Base-by-base conservation (phyloP, 2,797 vertebrate genomes). In the Toxotes lorentzi region DNA sequence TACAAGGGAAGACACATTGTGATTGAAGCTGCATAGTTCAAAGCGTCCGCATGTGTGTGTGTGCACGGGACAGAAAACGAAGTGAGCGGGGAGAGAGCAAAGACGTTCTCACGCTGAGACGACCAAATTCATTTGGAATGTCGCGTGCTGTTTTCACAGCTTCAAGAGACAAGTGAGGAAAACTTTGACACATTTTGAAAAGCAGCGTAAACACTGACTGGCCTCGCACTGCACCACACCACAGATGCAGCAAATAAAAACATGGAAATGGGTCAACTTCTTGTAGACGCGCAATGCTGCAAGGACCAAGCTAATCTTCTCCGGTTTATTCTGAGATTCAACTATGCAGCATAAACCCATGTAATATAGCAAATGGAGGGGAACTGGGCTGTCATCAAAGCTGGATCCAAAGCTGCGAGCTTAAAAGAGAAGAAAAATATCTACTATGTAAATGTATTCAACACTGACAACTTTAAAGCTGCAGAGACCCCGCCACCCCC, bases 391-490 rank as follows among this genome's bases (percentile, higher is more conserved):
- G 84, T 87, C 92, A 94, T 92, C 90, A 94, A 93, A 94, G 91
- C 83, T 48, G 67, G 84, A 89, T 88, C 81, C 85, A 89, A 89
- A 91, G 92, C 90, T 85, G 76, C 61, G 2, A 88, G 88, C 90
- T 93, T 93, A 93, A 93, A 92, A 94, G 87, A 79, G 81, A 78
- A 57, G 76, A 51, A 63, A 73, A 76, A 88, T 74, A 80, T 88
- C 84, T 86, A 84, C 75, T 90, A 92, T 93, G 91, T 88, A 92
- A 94, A 94, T 93, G 81, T 91, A 91, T 93, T 91, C 91, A 83
- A 84, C 81, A 62, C 83, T 82, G 69, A 91, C 86, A 88, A 84
- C 89, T 91, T 86, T 78, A 86, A 91, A 85, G 84, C 88, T 84
- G 76, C 78, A 71, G 72, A 91, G 67, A 82, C 78, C 63, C 73